These are phyloP conservation scores for Andricus grossulariae DNA, from an alignment of 1,140 invertebrate species.

Conservation along the genomic window DNA sequence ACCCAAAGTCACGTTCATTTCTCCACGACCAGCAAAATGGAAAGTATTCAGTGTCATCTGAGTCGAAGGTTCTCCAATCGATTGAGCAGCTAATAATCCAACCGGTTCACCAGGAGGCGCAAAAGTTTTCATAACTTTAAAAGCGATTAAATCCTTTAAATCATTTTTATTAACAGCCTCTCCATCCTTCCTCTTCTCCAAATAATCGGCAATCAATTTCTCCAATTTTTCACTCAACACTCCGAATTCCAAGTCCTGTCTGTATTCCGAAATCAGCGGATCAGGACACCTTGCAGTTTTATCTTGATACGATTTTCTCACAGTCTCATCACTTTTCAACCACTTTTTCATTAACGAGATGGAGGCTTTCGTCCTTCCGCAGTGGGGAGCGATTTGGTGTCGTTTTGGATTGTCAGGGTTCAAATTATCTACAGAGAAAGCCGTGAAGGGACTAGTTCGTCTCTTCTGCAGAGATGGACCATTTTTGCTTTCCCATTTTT, in stretches of 20 bases:
- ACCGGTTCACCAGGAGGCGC: constrained; percentile 96
- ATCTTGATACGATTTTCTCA: constrained; percentile 74
- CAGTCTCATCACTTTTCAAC: constrained; percentile 77
- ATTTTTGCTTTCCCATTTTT: constrained; percentile 80
- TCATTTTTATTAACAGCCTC: constrained; percentile 70
- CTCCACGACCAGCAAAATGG: constrained; percentile 99
- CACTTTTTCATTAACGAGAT: constrained; percentile 80
- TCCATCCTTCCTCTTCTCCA: constrained; percentile 70
- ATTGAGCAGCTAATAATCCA: constrained; percentile 95
- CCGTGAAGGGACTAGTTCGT: constrained; percentile 63
- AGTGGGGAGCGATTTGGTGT: constrained; percentile 44
- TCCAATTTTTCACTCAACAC: constrained; percentile 89
- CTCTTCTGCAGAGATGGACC: constrained; percentile 71
- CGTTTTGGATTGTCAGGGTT: constrained; percentile 63
- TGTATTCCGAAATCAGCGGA: constrained; percentile 82
- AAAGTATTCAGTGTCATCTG: constrained; percentile 99
- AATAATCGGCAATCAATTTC: constrained; percentile 81
- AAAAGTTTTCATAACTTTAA: constrained; percentile 86
- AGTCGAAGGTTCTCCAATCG: constrained; percentile 96
- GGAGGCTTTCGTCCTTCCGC: constrained; percentile 69
- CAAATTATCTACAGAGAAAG: constrained; percentile 58
- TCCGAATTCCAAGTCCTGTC: constrained; percentile 86
- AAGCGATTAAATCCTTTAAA: constrained; percentile 84
- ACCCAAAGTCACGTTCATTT: constrained; percentile 99
- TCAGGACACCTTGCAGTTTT: constrained; percentile 80